Evolutionary conservation across 2,888 invertebrate species (phyloP), one percentile per base, ranked within the genome.

Genomic region (Oxytorus armatus): DNA sequence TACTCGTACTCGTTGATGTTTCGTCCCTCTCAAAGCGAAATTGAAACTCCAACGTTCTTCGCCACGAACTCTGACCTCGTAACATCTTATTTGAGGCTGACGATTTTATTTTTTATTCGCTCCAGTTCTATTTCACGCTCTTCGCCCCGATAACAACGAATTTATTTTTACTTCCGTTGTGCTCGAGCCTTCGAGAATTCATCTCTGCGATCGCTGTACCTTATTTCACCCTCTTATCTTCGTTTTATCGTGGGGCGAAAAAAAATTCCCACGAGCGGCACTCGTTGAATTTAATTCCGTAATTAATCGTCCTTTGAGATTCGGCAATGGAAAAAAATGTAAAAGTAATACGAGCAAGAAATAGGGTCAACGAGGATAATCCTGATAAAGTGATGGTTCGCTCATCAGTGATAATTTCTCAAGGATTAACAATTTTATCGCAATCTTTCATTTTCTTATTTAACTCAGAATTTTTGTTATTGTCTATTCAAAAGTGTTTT

Each of bases 31-130:
- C 63, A 14, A 69, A 65, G 68, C 74, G 81, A 82, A 81, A 82
- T 83, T 81, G 79, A 81, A 83, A 77, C 79, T 79, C 70, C 53
- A 57, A 65, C 63, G 47, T 36, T 59, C 68, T 61, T 51, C 55
- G 65, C 49, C 61, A 47, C 61, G 61, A 36, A 36, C 33, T 39
- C 39, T 44, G 66, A 39, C 59, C 79, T 69, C 74, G 76, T 76
- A 82, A 82, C 83, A 83, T 83, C 65, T 83, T 80, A 82, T 74
- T 66, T 53, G 18, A 29, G 57, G 44, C 39, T 47, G 14, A 29
- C 16, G 55, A 39, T 73, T 80, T 55, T 33, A 57, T 53, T 51
- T 47, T 53, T 39, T 44, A 51, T n/a, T 39, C 14, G 14, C 33
- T 44, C 49, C 25, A 23, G 33, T 61, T 63, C 3, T 44, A 47